Evolutionary conservation across 2,888 invertebrate genomes (phyloP).

Genomic region (Nephrotoma appendiculata): DNA sequence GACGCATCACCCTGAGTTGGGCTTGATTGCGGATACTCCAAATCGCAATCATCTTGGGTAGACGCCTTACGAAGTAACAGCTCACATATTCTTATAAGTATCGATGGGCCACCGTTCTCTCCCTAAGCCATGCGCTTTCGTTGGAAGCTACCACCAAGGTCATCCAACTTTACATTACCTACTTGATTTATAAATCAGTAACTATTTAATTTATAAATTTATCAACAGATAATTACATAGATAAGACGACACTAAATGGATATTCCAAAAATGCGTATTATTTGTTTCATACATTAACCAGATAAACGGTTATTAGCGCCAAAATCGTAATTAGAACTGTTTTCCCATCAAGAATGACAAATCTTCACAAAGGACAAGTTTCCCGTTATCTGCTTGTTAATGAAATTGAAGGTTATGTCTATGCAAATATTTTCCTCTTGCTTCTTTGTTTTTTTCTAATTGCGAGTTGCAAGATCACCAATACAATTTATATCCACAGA

Average conservation of each 20-base stretch:
- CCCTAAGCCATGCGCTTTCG: no score
- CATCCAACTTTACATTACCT: no score
- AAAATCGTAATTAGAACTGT: background rate
- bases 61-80: no score
- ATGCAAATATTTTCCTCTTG: background rate
- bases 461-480: background rate
- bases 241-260: background rate
- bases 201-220: background rate
- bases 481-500: background rate
- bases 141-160: no score
- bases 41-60: no score
- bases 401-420: background rate
- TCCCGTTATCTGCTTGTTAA: background rate
- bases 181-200: background rate
- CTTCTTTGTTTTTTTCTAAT: background rate
- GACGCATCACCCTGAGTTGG: no score
- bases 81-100: no score
- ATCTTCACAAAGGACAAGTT: background rate
- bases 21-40: no score
- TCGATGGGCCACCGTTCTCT: no score
- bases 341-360: background rate
- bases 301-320: background rate
- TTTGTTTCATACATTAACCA: background rate
- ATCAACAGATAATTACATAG: background rate
- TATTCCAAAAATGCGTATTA: background rate